Conservation (phyloP, 1,140 invertebrate genomes). For the Stegodyphus dumicola region DNA sequence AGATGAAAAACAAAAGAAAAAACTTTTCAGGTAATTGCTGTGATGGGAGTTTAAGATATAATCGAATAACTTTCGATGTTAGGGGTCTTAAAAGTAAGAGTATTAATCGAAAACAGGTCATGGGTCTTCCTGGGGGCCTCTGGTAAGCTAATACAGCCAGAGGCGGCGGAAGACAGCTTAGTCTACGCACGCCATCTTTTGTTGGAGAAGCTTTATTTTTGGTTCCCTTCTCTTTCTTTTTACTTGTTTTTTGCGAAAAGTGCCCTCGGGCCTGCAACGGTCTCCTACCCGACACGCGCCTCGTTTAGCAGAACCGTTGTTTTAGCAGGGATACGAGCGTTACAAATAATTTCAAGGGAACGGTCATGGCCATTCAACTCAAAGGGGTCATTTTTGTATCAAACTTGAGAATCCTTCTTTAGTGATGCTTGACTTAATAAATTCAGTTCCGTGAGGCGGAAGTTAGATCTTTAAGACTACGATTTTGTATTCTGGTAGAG, state of each 20-base stretch:
- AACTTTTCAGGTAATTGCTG: too few species aligned
- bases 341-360: slow-evolving; percentile 31
- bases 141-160: slow-evolving; percentile 20
- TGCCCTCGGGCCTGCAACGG: slow-evolving; percentile 51
- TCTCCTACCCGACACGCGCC: slow-evolving; percentile 34
- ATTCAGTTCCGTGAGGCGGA: too few species aligned
- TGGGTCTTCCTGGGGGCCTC: slow-evolving; percentile 11
- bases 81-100: slow-evolving; percentile 48
- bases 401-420: too few species aligned
- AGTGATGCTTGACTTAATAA: too few species aligned
- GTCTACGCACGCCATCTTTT: slow-evolving; percentile 6
- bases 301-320: slow-evolving; percentile 31
- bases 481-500: too few species aligned
- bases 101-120: slow-evolving; percentile 56
- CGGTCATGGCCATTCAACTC: slow-evolving; percentile 48
- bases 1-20: too few species aligned
- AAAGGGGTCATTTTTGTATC: not conserved
- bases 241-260: not conserved
- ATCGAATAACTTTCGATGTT: too few species aligned
- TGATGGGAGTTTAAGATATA: too few species aligned
- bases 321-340: slow-evolving; percentile 17
- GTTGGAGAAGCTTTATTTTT: not conserved
- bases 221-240: too few species aligned
- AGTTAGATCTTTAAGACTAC: too few species aligned
- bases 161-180: slow-evolving; percentile 33